phyloP scores from a whole-genome alignment of 2,888 invertebrate genomes.

The Drosophila tripunctata region DNA sequence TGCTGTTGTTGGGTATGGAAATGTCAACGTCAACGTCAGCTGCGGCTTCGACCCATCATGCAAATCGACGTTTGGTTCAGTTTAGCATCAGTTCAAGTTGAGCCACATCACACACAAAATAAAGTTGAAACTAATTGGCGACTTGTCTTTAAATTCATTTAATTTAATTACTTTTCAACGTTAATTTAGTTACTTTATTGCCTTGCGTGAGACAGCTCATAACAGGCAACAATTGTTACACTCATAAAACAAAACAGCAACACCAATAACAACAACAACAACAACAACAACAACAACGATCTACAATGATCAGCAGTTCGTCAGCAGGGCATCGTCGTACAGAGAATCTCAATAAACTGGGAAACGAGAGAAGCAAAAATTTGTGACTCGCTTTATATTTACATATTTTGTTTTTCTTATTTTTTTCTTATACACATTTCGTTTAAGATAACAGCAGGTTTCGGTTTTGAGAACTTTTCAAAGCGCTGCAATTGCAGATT shows the following conservation, averaged over 20 bases:
- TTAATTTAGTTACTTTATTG: slow-evolving; percentile 62
- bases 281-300: neutral
- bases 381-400: slow-evolving; percentile 25
- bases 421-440: slow-evolving; percentile 41
- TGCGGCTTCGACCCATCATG: slow-evolving; percentile 45
- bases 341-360: slow-evolving; percentile 22
- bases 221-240: slow-evolving; percentile 13
- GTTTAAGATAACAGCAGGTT: slow-evolving; percentile 41
- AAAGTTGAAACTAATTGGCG: slow-evolving; percentile 59
- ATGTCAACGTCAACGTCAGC: slow-evolving; percentile 53
- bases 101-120: slow-evolving; percentile 17
- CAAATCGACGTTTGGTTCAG: slow-evolving; percentile 65
- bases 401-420: slow-evolving; percentile 1
- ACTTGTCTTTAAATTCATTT: slow-evolving; percentile 67
- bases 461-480: neutral
- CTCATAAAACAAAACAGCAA: too few relatives aligned
- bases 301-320: slow-evolving; percentile 10
- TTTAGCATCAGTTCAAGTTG: slow-evolving; percentile 37
- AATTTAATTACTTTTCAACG: slow-evolving; percentile 60
- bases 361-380: slow-evolving; percentile 34
- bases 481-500: slow-evolving; percentile 12
- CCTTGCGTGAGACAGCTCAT: slow-evolving; percentile 29
- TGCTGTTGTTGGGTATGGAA: slow-evolving; percentile 29
- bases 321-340: slow-evolving; percentile 8
- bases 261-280: neutral